Evolutionary conservation across 2,113 vertebrate species (phyloP), one percentile per base, ranked within the genome.

Genomic region (Malurus melanocephalus): DNA sequence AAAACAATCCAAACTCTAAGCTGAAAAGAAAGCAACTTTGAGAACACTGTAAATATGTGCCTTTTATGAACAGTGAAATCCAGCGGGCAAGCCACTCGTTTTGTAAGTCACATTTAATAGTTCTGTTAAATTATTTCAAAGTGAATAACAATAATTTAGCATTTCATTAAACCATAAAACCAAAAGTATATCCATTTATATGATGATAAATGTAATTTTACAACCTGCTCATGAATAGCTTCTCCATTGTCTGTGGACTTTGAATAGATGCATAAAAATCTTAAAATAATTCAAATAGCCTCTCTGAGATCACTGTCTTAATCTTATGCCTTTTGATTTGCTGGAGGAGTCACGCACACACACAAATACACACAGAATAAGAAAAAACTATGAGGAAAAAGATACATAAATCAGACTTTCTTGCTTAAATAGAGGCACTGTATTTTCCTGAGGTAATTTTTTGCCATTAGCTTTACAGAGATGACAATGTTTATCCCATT

Each of bases 21-120:
- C 3, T 67, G 19, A 71, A 46, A 9, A 55, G 40, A 66, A 73
- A 80, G n/a, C 6, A 83, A 43, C 1, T 74, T 28, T 45, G 16
- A 28, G 17, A 81, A 55, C 10, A 35, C 27, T 42, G 7, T 4
- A 27, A 76, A 71, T 75, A 84, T 22, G 35, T 19, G 1, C 32
- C 9, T 68, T 78, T 48, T 75, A 13, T 19, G 16, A 67, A 45
- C 19, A 79, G 10, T 10, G 2, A 77, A 73, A 78, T 61, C 35
- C 27, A 55, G 26, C 14, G 19, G 18, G 48, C 8, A 66, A 89
- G n/a, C 24, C n/a, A 22, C 10, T 84, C 0, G 0, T 43, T 71
- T 71, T 8, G 19, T 26, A 65, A 46, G 19, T 66, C 32, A 45
- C 10, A 38, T 38, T 48, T 45, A 83, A 46, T 35, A 76, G 11